phyloP scores from a whole-genome alignment of 2,113 vertebrate genomes.

The Tyrannus savana region DNA sequence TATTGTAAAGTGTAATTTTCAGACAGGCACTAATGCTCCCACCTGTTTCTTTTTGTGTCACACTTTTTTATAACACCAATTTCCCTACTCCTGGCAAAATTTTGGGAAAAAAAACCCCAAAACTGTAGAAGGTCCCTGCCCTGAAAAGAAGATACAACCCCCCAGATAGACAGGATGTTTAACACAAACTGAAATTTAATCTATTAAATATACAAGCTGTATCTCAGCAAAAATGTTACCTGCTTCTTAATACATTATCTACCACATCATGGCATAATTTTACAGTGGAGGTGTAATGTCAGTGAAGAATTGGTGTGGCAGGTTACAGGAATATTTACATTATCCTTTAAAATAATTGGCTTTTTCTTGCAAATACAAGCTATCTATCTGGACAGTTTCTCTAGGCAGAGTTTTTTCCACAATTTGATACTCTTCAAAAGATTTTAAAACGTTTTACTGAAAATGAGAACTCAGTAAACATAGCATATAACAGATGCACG shows the following conservation, averaged over 20 bases:
- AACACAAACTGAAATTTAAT: slow-evolving; percentile 11
- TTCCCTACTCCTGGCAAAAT: slow-evolving; percentile 10
- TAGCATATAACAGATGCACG: neutral
- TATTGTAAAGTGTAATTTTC: slow-evolving; percentile 47
- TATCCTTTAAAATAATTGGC: slow-evolving; percentile 67
- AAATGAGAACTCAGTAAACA: slow-evolving; percentile 38
- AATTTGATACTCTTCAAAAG: neutral
- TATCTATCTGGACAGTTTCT: slow-evolving; percentile 16
- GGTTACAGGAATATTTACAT: slow-evolving; percentile 52
- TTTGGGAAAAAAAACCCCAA: neutral
- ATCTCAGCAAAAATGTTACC: neutral
- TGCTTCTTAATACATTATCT: neutral
- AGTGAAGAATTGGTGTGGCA: slow-evolving; percentile 3
- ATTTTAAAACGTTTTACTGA: slow-evolving; percentile 49
- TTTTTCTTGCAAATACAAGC: slow-evolving; percentile 44
- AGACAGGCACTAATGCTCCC: slow-evolving; percentile 26
- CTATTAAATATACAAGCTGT: neutral
- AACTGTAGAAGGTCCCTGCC: neutral
- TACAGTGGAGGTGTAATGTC: neutral
- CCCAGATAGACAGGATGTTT: neutral
- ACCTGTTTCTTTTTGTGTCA: slow-evolving; percentile 45
- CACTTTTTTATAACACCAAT: slow-evolving; percentile 17
- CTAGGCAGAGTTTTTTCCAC: neutral
- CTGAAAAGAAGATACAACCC: slow-evolving; percentile 5
- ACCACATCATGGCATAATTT: neutral